Evolutionary conservation across 2,888 invertebrate genomes (phyloP), one percentile per base, ranked within the genome.

Genomic region (Polymixis flavicincta): DNA sequence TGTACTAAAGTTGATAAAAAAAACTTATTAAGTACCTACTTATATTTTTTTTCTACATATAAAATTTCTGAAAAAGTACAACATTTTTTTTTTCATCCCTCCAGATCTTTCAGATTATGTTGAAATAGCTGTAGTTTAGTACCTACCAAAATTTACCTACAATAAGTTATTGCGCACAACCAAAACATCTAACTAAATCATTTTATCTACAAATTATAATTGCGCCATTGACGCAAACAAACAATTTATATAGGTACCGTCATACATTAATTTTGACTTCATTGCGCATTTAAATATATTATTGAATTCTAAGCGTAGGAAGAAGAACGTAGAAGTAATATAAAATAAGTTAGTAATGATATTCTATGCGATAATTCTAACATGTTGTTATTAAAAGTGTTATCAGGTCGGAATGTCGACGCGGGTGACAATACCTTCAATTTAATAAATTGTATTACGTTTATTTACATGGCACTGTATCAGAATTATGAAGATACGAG

Each of bases 151-250:
- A 55, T 25, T 8, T 72, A 48, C 17, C 19, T 48, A n/a, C 17
- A 42, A 25, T 59, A 37, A 28, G 14, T 37, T 14, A 73, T 37
- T 54, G 52, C 55, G 79, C 55, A 50, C 60, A 61, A 54, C 60
- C 60, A 60, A 55, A 63, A 9, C 32, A n/a, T n/a, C n/a, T n/a
- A 42, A 55, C 61, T 32, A 76, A 78, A 78, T 69, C 0, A 45
- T 68, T 54, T 61, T 59, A 71, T 71, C 71, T 57, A 57, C 25
- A 42, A 70, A 64, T 45, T 57, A 25, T 57, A 64, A 57, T 52
- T 57, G 54, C 61, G 50, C 71, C 48, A 55, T n/a, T 78, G 45
- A 71, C 50, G 22, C 17, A 45, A 54, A 78, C 76, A 57, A 76
- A 64, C 2, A 63, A 70, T 57, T 22, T 54, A 67, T 22, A 52